Conservation (phyloP, 2,888 invertebrate genomes). For the Pinctada fucata region DNA sequence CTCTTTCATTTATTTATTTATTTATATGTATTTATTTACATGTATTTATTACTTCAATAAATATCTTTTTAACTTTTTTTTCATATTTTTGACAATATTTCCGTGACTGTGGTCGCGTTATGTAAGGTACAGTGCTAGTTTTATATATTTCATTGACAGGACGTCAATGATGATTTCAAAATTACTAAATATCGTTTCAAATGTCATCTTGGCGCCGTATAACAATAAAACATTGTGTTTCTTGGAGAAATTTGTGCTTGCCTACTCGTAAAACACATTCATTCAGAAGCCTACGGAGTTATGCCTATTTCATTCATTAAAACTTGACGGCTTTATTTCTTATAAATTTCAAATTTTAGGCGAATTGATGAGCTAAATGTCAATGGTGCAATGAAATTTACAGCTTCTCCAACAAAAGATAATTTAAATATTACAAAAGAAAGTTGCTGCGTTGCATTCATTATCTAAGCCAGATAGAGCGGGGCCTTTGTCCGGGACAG, state of each 20-base stretch:
- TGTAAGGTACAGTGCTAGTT: no score
- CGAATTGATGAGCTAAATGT: constrained; percentile 23
- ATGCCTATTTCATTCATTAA: constrained; percentile 18
- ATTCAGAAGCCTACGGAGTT: background rate
- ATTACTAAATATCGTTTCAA: no score
- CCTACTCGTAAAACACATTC: constrained; percentile 6
- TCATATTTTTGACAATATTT: no score
- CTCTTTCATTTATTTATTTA: no score
- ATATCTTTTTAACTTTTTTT: no score
- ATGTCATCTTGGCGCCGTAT: background rate
- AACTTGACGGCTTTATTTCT: constrained; percentile 7
- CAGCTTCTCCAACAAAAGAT: constrained; percentile 24
- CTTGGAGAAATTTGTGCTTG: background rate
- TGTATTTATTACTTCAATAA: no score
- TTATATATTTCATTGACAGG: no score
- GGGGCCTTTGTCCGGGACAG: background rate
- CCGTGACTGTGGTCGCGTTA: no score
- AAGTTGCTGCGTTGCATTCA: background rate
- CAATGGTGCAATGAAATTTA: constrained; percentile 19
- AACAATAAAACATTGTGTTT: constrained; percentile 14
- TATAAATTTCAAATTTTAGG: constrained; percentile 10
- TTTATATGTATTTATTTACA: no score
- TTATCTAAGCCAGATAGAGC: constrained; percentile 1
- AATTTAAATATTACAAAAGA: constrained; percentile 7
- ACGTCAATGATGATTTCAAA: no score